Percentiles rank a stretch among this genome's conserved stretches.
phyloP scores from a whole-genome alignment of 2,888 invertebrate species.

The Eupithecia pulchellata region DNA sequence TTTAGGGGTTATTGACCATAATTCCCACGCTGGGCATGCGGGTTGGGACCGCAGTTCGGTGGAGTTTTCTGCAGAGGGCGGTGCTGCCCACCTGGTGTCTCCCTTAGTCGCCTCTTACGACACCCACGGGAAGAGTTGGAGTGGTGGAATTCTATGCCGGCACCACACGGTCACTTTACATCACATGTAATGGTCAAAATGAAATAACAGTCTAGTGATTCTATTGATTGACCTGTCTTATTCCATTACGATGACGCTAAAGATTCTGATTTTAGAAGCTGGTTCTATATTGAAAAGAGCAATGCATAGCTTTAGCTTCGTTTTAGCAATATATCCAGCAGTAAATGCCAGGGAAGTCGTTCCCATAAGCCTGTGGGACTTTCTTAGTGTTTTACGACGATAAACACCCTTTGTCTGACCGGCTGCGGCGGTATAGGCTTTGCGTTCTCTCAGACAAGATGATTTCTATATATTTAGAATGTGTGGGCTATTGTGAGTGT shows the following conservation, averaged over 20 bases:
- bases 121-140: too few relatives aligned
- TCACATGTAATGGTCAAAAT: neutral
- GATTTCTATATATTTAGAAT: conserved; percentile 15
- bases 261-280: neutral
- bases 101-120: too few relatives aligned
- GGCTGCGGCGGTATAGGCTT: neutral
- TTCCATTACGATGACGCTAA: neutral
- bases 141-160: too few relatives aligned
- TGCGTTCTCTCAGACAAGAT: neutral
- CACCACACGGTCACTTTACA: neutral
- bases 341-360: neutral
- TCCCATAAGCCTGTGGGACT: neutral
- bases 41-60: too few relatives aligned
- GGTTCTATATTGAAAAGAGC: conserved; percentile 17
- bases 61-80: too few relatives aligned
- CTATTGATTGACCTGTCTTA: neutral
- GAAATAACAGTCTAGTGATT: neutral
- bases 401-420: neutral
- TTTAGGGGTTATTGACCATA: too few relatives aligned
- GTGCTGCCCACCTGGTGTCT: too few relatives aligned
- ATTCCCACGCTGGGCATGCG: too few relatives aligned
- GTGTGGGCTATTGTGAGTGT: conserved; percentile 59
- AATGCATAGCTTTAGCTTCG: conserved; percentile 51
- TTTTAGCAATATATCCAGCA: conserved; percentile 26
- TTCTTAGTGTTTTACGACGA: neutral